phyloP scores from a whole-genome alignment of 2,888 invertebrate genomes.

The Melangyna quadrimaculata region DNA sequence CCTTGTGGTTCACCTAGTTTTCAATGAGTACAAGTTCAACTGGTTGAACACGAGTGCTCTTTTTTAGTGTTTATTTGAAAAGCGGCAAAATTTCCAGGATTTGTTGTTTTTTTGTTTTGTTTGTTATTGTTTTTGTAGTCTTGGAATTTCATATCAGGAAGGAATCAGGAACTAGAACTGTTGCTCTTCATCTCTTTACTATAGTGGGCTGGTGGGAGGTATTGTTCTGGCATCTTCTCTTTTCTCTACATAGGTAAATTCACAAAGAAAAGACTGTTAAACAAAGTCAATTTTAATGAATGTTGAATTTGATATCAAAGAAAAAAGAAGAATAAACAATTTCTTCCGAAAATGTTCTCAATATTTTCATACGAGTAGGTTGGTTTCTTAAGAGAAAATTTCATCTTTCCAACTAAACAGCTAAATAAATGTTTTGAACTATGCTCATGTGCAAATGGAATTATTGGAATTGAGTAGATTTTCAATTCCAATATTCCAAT shows the following conservation, averaged over 20 bases:
- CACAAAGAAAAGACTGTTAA: background rate
- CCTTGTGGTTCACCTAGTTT: constrained; percentile 64
- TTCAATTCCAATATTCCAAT: constrained; percentile 27
- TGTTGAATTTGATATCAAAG: background rate
- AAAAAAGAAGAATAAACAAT: constrained; percentile 22
- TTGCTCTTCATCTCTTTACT: constrained; percentile 11
- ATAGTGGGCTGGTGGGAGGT: background rate
- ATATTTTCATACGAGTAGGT: background rate
- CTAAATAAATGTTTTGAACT: background rate
- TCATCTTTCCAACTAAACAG: background rate
- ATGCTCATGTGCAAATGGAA: constrained; percentile 58
- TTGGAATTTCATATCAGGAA: background rate
- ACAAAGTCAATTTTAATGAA: background rate
- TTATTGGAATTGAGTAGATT: background rate
- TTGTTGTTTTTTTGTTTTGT: background rate
- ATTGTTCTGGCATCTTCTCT: background rate
- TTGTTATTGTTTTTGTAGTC: background rate
- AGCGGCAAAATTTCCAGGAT: constrained; percentile 24
- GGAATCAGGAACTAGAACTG: background rate
- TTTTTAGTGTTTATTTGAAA: constrained; percentile 17
- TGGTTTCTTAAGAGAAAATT: background rate
- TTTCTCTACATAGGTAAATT: background rate
- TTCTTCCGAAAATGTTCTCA: background rate
- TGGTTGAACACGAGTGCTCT: constrained; percentile 56
- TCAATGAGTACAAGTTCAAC: constrained; percentile 67